A percentile compares a stretch with the other conserved stretches of the same genome.
Evolutionary conservation across 2,113 vertebrate genomes (phyloP).

Genomic region (Oncorhynchus tshawytscha): DNA sequence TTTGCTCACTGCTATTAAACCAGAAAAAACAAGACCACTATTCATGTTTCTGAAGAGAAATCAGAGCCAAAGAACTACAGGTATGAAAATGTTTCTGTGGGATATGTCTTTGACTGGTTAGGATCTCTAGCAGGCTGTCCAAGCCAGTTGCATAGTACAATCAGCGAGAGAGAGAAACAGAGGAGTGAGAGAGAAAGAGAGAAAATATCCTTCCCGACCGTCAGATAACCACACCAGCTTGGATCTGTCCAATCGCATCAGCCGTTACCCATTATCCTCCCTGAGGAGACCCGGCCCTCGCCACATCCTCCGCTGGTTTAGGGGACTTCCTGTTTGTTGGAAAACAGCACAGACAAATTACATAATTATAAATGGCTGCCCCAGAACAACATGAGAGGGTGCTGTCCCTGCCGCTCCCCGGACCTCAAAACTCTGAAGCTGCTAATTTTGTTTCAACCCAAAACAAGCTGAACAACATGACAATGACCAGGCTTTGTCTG

Average conservation of each 20-base stretch:
- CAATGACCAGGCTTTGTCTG: no score
- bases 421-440: no score
- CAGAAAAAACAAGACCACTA: not conserved
- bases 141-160: constrained; percentile 50
- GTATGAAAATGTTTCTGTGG: constrained; percentile 64
- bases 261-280: constrained; percentile 37
- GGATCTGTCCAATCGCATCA: constrained; percentile 69
- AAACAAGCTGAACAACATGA: no score
- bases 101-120: constrained; percentile 50
- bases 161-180: constrained; percentile 24
- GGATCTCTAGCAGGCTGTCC: constrained; percentile 50
- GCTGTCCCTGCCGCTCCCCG: no score
- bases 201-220: constrained; percentile 49
- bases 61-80: constrained; percentile 51
- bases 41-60: constrained; percentile 53
- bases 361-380: no score
- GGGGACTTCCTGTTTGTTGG: constrained; percentile 71
- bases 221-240: constrained; percentile 70
- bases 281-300: constrained; percentile 45
- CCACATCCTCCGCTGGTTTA: constrained; percentile 53
- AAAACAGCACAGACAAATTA: constrained; percentile 58
- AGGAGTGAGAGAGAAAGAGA: constrained; percentile 22
- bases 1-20: no score
- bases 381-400: no score
- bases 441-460: no score